Base-by-base conservation (phyloP, 2,113 vertebrate genomes). In the Heterochromis multidens region DNA sequence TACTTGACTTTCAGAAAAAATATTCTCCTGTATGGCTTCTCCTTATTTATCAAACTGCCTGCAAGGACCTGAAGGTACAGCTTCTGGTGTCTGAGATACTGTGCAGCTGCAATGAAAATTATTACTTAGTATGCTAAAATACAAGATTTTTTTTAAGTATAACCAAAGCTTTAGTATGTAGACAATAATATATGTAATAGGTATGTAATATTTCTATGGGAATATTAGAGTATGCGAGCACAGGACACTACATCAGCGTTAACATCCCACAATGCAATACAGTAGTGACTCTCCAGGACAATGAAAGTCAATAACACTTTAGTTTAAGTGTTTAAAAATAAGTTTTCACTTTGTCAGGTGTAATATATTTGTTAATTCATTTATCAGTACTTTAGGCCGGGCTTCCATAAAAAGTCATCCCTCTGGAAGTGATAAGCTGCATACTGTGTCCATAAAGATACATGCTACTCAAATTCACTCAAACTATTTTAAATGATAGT, bases 251-350 rank as follows among this genome's bases (percentile, higher is more conserved):
- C 62, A 3, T 37, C 25, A 23, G 23, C 37, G 27, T 46, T 70
- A 70, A 70, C 27, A 46, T 46, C 8, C 65, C 14, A 70, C 65
- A 70, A 27, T 70, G 65, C 5, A 0, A 49, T 25, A 46, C 40
- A 29, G 40, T 29, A 49, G 25, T 17, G 0, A 72, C 27, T 19
- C 49, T 72, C 9, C 19, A 4, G 40, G 16, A 7, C 14, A 27
- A 70, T 70, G 40, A 70, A 70, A 70, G 65, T 27, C 40, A 43
- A 43, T 14, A 43, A 43, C 12, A 13, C 12, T 43, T 43, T 4
- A 43, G 13, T 43, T 43, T 43, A 43, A 43, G 40, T 14, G 2
- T 12, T 43, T 14, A 43, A 43, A 43, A 31, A 35, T 35, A 35
- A 35, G 13, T 6, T 14, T 5, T 46, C 43, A 46, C 43, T 16